Percentiles rank a stretch among this genome's conserved stretches.
Evolutionary conservation across 2,113 vertebrate species (phyloP).

Genomic region (Coptodon bakossiorum): DNA sequence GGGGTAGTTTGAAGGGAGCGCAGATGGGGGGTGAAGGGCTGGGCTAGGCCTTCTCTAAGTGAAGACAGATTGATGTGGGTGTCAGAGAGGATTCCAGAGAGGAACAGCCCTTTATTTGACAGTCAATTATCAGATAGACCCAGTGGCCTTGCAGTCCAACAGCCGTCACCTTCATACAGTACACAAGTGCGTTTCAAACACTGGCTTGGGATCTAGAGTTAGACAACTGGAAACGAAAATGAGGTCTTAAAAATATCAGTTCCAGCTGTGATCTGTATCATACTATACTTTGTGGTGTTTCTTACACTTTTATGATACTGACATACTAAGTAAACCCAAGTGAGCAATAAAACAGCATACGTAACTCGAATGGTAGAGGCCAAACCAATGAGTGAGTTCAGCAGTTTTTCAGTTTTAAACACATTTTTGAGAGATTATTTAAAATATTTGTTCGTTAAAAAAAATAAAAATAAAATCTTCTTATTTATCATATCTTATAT

Average conservation of each 20-base stretch:
- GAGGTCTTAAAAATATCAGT: background rate
- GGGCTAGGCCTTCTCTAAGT: slow-evolving; percentile 49
- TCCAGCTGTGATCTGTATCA: background rate
- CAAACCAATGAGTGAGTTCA: background rate
- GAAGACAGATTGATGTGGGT: slow-evolving; percentile 60
- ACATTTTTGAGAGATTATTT: background rate
- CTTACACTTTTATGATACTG: background rate
- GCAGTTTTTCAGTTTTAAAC: background rate
- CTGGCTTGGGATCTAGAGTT: background rate
- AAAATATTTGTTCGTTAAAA: background rate
- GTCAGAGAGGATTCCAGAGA: slow-evolving; percentile 58
- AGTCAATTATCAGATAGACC: slow-evolving; percentile 76
- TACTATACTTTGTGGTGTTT: background rate
- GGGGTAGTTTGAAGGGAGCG: slow-evolving; percentile 39
- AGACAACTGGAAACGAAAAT: slow-evolving; percentile 14
- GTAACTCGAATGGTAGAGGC: background rate
- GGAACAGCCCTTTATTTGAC: slow-evolving; percentile 62
- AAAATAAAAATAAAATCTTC: background rate
- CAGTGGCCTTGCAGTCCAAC: slow-evolving; percentile 50
- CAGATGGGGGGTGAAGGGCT: background rate
- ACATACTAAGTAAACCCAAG: background rate
- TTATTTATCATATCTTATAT: too few relatives aligned
- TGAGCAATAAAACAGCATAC: background rate
- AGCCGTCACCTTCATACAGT: slow-evolving; percentile 17
- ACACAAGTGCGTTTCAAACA: slow-evolving; percentile 22